Conservation (phyloP, 1,140 invertebrate species). For the Conus ventricosus region DNA sequence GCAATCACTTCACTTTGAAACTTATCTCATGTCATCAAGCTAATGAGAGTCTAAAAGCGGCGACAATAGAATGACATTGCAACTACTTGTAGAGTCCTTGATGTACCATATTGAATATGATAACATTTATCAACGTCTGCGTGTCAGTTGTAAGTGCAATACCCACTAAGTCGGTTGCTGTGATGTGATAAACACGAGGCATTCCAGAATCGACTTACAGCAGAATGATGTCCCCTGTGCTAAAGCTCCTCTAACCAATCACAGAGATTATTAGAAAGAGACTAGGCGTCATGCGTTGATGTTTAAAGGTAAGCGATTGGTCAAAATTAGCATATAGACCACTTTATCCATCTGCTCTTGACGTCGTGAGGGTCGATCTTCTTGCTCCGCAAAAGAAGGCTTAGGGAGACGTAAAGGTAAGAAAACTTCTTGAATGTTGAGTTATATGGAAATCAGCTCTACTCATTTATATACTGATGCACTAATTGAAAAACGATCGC, state of each 20-base stretch:
- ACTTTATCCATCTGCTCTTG: neutral
- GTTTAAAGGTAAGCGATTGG: neutral
- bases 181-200: neutral
- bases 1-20: too few species aligned
- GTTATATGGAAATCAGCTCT: too few species aligned
- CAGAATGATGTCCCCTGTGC: neutral
- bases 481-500: too few species aligned
- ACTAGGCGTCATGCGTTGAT: neutral
- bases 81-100: too few species aligned
- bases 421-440: neutral
- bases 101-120: too few species aligned
- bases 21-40: too few species aligned
- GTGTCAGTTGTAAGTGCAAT: too few species aligned
- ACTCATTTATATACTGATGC: too few species aligned
- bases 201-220: neutral
- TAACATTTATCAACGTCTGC: too few species aligned
- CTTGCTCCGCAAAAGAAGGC: neutral
- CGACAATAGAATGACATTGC: too few species aligned
- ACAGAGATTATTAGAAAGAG: neutral
- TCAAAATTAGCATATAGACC: neutral
- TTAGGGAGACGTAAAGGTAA: neutral
- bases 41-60: too few species aligned
- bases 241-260: neutral
- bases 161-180: neutral
- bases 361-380: neutral